phyloP scores from a whole-genome alignment of 2,888 invertebrate species.

The Pollenia amentaria region DNA sequence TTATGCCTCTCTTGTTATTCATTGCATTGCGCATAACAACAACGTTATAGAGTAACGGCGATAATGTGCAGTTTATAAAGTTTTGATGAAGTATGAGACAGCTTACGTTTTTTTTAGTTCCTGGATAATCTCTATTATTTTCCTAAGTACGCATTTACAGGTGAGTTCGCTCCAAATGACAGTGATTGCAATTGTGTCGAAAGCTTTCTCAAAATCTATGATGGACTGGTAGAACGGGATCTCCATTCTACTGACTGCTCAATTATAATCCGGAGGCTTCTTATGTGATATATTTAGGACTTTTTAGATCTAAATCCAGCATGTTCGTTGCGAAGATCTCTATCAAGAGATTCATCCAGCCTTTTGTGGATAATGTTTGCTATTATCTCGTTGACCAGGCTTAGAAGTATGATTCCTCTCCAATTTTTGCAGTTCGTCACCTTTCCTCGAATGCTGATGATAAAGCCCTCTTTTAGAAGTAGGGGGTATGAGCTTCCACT shows the following conservation, averaged over 20 bases:
- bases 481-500: neutral
- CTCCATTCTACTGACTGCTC: neutral
- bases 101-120: neutral
- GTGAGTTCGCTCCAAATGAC: neutral
- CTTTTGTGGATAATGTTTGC: too few relatives aligned
- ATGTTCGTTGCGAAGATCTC: too few relatives aligned
- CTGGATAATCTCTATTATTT: slow-evolving; percentile 1
- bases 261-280: too few relatives aligned
- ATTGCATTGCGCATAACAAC: neutral
- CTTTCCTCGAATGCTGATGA: too few relatives aligned
- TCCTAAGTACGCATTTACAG: neutral
- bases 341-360: too few relatives aligned
- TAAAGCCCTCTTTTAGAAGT: neutral
- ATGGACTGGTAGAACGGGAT: neutral
- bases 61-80: neutral
- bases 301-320: too few relatives aligned
- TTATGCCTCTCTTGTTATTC: too few relatives aligned
- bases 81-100: too few relatives aligned
- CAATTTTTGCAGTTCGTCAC: too few relatives aligned
- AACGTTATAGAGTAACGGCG: neutral
- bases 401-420: too few relatives aligned
- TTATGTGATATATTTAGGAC: too few relatives aligned
- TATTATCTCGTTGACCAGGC: too few relatives aligned
- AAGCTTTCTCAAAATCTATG: neutral
- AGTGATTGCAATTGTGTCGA: neutral